Base-by-base conservation (phyloP, 2,113 vertebrate genomes). In the Cyprinus carpio region DNA sequence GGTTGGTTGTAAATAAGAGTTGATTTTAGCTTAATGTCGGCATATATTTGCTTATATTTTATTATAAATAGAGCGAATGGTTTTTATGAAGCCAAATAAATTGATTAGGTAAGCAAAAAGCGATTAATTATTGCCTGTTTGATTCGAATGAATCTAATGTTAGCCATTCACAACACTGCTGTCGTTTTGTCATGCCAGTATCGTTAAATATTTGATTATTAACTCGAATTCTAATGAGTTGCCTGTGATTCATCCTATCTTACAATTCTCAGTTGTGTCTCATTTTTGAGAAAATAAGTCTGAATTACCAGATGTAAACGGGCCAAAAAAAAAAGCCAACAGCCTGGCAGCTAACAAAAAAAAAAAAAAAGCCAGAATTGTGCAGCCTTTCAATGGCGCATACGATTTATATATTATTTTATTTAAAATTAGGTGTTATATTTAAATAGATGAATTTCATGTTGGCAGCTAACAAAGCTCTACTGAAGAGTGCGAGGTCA, bases 401-500 rank as follows among this genome's bases (percentile, higher is more conserved):
- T 27, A 4, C 4, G 11, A 29, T 65, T 65, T 15, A 65, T 65
- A 6, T 64, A 15, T 27, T 25, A 9, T 25, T 64, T 27, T 27
- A 10, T 25, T 64, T 2, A 64, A 64, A 64, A 64, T 31, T 29
- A 15, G 1, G 13, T 31, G 13, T 67, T 31, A 29, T 6, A 25
- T 67, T 31, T 16, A 31, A 67, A 67, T 29, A 31, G 1, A 31
- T 31, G 6, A 1, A 16, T 67, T 16, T 31, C 0, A 37, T 23
- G 31, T n/a, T n/a, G n/a, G n/a, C n/a, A n/a, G n/a, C n/a, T n/a
- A n/a, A n/a, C n/a, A n/a, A n/a, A 92, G 81, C 18, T 91, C 87
- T 1, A 91, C 95, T 87, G 96, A 97, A 67, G 96, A 97, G 93
- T 97, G 96, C 1, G 96, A 97, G 86, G 82, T 97, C 84, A 91